Evolutionary conservation across 2,797 vertebrate species (phyloP).

Genomic region (Leuciscus waleckii): DNA sequence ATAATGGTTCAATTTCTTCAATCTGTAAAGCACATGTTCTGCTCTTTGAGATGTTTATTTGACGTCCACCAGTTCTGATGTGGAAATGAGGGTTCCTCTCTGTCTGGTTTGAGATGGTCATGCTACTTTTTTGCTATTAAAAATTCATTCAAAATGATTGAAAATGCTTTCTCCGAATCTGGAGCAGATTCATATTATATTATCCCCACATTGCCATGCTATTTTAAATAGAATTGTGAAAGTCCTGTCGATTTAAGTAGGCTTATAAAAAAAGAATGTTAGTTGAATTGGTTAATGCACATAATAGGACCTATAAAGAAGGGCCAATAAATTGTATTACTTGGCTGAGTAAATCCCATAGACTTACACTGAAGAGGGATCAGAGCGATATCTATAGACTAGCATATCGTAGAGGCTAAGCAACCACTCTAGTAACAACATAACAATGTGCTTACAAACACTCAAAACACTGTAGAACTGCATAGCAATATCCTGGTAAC

Average conservation of each 20-base stretch:
- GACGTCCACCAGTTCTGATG: conserved; percentile 12
- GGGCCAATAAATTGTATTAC: conserved; percentile 11
- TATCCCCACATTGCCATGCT: not conserved
- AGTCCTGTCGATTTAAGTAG: not conserved
- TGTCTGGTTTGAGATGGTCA: conserved; percentile 9
- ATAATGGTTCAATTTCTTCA: conserved; percentile 25
- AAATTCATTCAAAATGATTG: conserved; percentile 16
- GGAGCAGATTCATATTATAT: not conserved
- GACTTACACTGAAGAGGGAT: not conserved
- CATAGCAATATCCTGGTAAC: not conserved
- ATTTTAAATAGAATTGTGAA: not conserved
- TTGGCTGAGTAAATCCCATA: conserved; percentile 2
- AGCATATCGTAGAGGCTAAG: not conserved
- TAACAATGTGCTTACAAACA: not conserved
- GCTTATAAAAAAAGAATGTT: conserved; percentile 9
- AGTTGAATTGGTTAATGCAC: not conserved
- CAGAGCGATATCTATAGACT: not conserved
- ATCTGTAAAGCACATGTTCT: conserved; percentile 15
- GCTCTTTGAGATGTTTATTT: conserved; percentile 33
- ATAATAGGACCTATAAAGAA: not conserved
- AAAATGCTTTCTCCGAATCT: conserved; percentile 3
- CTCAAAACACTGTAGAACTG: not conserved
- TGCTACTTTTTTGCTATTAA: not conserved
- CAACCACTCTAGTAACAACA: not conserved
- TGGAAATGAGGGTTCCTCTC: conserved; percentile 25